These are phyloP conservation scores for Aleiodes testaceus DNA, from an alignment of 2,888 invertebrate genomes.

Conservation along the genomic window DNA sequence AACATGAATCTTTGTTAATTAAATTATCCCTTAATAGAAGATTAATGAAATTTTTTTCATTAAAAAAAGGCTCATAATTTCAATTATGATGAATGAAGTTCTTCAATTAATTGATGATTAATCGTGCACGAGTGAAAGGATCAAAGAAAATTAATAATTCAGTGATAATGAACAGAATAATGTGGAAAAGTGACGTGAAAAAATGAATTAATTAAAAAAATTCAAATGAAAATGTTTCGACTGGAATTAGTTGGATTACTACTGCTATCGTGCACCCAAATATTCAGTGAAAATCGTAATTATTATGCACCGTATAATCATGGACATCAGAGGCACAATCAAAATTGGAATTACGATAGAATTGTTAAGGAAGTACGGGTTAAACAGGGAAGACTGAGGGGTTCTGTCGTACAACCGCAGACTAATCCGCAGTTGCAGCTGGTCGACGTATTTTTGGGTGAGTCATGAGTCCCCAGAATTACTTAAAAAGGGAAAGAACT, in stretches of 20 bases:
- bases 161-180: neutral
- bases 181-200: conserved; percentile 20
- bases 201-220: neutral
- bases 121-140: no score
- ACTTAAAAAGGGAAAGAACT: neutral
- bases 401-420: conserved; percentile 80
- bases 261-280: conserved; percentile 66
- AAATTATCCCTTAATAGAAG: no score
- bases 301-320: conserved; percentile 58
- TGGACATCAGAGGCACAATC: conserved; percentile 56
- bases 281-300: conserved; percentile 65
- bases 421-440: conserved; percentile 78
- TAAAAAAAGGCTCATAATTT: no score
- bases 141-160: no score
- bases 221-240: conserved; percentile 63
- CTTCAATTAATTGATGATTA: no score
- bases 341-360: conserved; percentile 67
- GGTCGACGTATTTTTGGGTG: conserved; percentile 83
- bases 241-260: conserved; percentile 64
- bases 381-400: conserved; percentile 81
- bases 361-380: conserved; percentile 76
- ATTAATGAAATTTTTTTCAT: no score
- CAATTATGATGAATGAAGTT: no score
- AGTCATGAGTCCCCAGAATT: conserved; percentile 47
- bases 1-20: conserved; percentile 37